These are phyloP conservation scores for Leptinotarsa undecemlineata DNA, from an alignment of 1,140 invertebrate species.

Conservation along the genomic window DNA sequence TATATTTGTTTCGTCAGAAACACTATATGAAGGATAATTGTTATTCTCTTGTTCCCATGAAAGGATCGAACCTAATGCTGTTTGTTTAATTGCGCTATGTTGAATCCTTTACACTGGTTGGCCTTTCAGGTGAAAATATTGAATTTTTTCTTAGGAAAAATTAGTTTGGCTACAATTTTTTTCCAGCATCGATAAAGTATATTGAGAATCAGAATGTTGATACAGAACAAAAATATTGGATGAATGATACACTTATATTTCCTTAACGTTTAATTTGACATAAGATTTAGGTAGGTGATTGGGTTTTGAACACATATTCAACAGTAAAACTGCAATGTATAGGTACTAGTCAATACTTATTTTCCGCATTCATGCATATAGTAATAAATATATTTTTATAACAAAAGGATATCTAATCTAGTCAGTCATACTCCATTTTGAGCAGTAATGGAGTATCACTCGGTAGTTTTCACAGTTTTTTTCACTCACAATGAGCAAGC, in stretches of 20 bases:
- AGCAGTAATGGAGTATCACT: constrained; percentile 47
- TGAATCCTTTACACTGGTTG: too few species aligned
- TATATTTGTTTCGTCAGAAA: too few species aligned
- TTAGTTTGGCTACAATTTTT: too few species aligned
- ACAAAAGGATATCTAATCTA: constrained; percentile 21
- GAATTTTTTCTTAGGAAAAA: too few species aligned
- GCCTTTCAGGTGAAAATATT: too few species aligned
- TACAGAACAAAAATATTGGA: too few species aligned
- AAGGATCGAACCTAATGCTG: too few species aligned
- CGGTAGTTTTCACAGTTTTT: constrained; percentile 10
- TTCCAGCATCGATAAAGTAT: too few species aligned
- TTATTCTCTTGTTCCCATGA: too few species aligned
- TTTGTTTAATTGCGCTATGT: too few species aligned
- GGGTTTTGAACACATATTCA: constrained; percentile 55
- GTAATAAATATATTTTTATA: constrained; percentile 33
- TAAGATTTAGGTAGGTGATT: constrained; percentile 55
- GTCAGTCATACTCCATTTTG: constrained; percentile 47
- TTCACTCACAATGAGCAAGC: constrained; percentile 9
- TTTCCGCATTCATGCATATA: constrained; percentile 38
- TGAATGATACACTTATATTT: constrained; percentile 3
- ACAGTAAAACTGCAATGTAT: constrained; percentile 52
- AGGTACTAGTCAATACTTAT: constrained; percentile 50
- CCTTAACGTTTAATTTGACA: constrained; percentile 52
- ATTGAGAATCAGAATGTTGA: too few species aligned
- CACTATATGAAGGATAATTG: too few species aligned